Base-by-base conservation (phyloP, 2,797 vertebrate species). In the Fringilla coelebs region DNA sequence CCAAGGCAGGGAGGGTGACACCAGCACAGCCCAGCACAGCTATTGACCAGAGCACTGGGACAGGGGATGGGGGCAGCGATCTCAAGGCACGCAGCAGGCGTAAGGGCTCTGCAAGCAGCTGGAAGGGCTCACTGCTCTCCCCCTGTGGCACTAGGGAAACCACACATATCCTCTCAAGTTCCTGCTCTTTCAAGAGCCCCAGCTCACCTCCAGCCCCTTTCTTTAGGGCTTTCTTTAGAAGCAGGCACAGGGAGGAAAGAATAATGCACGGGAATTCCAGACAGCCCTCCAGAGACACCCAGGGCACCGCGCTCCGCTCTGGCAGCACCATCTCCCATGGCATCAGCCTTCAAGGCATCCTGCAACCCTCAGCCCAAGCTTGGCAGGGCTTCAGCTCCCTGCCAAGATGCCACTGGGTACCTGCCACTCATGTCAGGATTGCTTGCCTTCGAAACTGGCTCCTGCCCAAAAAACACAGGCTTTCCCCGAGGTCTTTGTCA, bases 11-110 rank as follows among this genome's bases (percentile, higher is more conserved):
- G 60, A 63, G 20, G 34, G 62, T 9, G 18, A 19, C 10, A 21
- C 25, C 76, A 72, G 76, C 38, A 13, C 18, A 22, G 22, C 25
- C 72, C 6, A 4, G 13, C 63, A 31, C 34, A 12, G 62, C 28
- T n/a, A 49, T 0, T 2, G 8, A 28, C 29, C 58, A 7, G n/a
- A 54, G 82, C 38, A 12, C 34, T 2, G 0, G 54, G 36, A 41
- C 7, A 16, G 28, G 13, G 52, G 15, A 57, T 34, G 55, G 17
- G n/a, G 55, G 55, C n/a, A 57, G 45, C 22, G 45, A 22, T 13
- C 45, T 24, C 45, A 34, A 34, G 54, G 54, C 45, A 40, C 31
- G 3, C 28, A 22, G 51, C 32, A 65, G 29, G 45, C 8, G 0
- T 2, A 36, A 72, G 46, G 45, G 32, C 22, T 41, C 26, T 17